Evolutionary conservation across 2,797 vertebrate species (phyloP), one percentile per base, ranked within the genome.

Genomic region (Anabas testudineus): DNA sequence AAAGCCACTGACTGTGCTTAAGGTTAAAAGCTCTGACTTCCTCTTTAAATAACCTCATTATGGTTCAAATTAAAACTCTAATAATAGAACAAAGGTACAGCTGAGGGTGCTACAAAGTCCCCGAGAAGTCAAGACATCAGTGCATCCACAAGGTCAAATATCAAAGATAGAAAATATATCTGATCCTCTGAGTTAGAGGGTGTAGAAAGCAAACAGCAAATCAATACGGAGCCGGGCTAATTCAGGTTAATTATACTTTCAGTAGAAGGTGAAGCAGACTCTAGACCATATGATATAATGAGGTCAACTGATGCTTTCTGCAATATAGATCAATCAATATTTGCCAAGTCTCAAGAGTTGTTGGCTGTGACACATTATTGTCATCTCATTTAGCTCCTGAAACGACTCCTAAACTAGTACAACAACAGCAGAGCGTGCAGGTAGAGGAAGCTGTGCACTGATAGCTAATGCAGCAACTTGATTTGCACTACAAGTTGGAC

Each of bases 11-110:
- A 41, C 65, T 59, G 45, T 8, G 19, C 43, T 78, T 77, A 49
- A 78, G 80, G 76, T 85, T 78, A 81, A 89, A 84, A 63, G 69
- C 74, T 78, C 71, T 66, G 70, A 81, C 83, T 80, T 70, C 43
- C 53, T 64, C 34, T 32, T 72, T 51, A 53, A 28, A 10, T 19
- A 24, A 45, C 67, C 72, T 88, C 64, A 82, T 87, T 77, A 77
- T 24, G 28, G 19, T 47, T 57, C 67, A 76, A 73, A 86, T 87
- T 86, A 86, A 74, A 87, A 45, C 26, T 26, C 16, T 49, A 46
- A n/a, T 24, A 67, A 49, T n/a, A 24, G 6, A 22, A 5, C 10
- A 26, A 53, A 77, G 51, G 41, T 48, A 26, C 45, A 66, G 22
- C 34, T n/a, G 2, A 61, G 14, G 19, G 0, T 24, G 39, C 53